Conservation (phyloP, 2,888 invertebrate genomes). For the Drosophila merina region DNA sequence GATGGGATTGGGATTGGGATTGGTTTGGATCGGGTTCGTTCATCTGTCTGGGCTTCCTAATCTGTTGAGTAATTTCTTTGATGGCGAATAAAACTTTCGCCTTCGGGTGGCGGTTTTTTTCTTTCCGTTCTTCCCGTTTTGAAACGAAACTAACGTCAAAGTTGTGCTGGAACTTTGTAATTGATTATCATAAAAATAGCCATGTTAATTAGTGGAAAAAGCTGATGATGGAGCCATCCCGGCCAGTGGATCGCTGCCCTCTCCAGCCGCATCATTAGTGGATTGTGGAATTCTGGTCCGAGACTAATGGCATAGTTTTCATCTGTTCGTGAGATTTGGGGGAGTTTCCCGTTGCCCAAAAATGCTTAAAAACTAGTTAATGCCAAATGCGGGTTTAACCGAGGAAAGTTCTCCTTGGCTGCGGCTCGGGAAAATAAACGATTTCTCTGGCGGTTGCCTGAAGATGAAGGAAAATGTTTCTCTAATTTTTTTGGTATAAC, state of each 20-base stretch:
- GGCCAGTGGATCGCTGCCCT: conserved; percentile 40
- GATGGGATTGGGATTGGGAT: conserved; percentile 12
- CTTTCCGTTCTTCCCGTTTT: conserved; percentile 26
- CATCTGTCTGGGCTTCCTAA: conserved; percentile 20
- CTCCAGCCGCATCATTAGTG: conserved; percentile 60
- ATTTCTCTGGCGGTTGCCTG: background rate
- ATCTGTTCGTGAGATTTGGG: background rate
- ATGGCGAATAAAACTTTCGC: conserved; percentile 51
- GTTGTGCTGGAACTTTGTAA: conserved; percentile 67
- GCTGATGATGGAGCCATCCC: conserved; percentile 17
- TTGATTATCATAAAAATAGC: conserved; percentile 71
- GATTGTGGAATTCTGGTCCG: conserved; percentile 43
- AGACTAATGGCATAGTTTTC: conserved; percentile 67
- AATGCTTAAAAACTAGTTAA: conserved; percentile 36
- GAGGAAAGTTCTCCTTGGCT: conserved; percentile 11
- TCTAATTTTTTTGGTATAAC: background rate
- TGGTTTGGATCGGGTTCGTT: conserved; percentile 36
- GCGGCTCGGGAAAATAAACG: background rate
- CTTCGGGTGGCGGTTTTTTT: background rate
- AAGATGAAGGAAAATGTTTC: background rate
- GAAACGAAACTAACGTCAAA: conserved; percentile 48
- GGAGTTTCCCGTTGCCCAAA: background rate
- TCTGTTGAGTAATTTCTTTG: conserved; percentile 64
- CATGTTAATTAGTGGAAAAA: conserved; percentile 65
- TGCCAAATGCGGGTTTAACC: conserved; percentile 12